Conservation (phyloP, 2,113 vertebrate species). For the Tapirus terrestris region DNA sequence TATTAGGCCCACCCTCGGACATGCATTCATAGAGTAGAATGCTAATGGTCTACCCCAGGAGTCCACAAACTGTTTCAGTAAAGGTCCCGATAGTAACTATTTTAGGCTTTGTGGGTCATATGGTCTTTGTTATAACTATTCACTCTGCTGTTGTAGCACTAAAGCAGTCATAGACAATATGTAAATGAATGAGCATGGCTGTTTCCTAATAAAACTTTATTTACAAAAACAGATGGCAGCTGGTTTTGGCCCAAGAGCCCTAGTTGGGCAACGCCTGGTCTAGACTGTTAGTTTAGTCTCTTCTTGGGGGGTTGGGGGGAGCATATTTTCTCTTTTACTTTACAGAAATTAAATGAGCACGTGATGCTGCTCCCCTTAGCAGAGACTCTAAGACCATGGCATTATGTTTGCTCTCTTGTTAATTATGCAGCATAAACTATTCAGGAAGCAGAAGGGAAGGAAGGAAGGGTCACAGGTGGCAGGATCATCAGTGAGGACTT, state of each 20-base stretch:
- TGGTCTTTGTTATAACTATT: neutral
- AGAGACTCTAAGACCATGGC: neutral
- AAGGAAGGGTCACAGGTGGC: neutral
- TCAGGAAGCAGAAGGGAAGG: neutral
- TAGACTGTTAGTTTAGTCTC: neutral
- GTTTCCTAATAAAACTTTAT: neutral
- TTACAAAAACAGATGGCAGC: neutral
- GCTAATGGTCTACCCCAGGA: neutral
- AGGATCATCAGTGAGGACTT: neutral
- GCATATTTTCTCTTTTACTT: neutral
- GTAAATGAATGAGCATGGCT: neutral
- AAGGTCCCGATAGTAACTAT: neutral
- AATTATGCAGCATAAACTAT: neutral
- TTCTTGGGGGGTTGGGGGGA: fast-evolving
- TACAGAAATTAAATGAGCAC: neutral
- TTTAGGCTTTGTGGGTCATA: neutral
- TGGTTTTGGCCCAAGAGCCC: neutral
- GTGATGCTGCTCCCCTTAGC: neutral
- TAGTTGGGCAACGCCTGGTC: neutral
- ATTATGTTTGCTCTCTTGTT: neutral
- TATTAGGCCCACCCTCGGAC: neutral
- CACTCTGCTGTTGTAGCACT: neutral
- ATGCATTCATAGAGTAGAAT: neutral
- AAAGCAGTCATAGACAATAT: neutral
- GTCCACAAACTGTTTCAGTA: neutral